Evolutionary conservation across 2,113 vertebrate species (phyloP).

Genomic region (rat (Rattus norvegicus)): GRCr8 NC_086024.1:118611001-118611500

Average conservation of each 20-base stretch:
- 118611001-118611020: background rate
- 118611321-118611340: background rate
- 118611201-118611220: background rate
- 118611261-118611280: background rate
- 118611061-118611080: background rate
- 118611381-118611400: background rate
- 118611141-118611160: background rate
- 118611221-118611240: slow-evolving; percentile 12
- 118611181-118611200: background rate
- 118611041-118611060: background rate
- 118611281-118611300: background rate
- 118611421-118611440: background rate
- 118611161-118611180: background rate
- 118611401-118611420: background rate
- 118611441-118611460: background rate
- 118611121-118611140: background rate
- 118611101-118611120: background rate
- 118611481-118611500: background rate
- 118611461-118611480: background rate
- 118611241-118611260: background rate
- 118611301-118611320: background rate
- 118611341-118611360: background rate
- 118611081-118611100: background rate
- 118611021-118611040: background rate
- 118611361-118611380: background rate